These are phyloP conservation scores for Miichthys miiuy DNA, from an alignment of 2,797 vertebrate genomes.

Conservation along the genomic window DNA sequence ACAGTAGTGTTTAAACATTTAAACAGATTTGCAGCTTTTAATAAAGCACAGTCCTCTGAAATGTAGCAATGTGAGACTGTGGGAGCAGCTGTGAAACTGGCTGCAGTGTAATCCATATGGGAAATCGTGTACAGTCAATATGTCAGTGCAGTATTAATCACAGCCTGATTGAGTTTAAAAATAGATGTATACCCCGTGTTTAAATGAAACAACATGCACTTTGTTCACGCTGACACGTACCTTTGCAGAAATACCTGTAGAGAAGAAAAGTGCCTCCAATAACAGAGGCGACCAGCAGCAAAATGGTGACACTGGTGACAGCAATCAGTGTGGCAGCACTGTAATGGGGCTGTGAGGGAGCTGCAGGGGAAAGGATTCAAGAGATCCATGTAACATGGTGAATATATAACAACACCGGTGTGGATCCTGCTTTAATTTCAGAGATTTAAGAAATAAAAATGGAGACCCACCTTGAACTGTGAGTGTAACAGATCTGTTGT, in stretches of 20 bases:
- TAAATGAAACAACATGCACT: neutral
- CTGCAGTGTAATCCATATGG: too few species aligned
- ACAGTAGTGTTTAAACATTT: too few species aligned
- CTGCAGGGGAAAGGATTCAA: constrained; percentile 31
- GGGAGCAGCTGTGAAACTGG: too few species aligned
- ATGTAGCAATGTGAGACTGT: too few species aligned
- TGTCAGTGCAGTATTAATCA: neutral
- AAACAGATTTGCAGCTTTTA: too few species aligned
- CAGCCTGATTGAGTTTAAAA: neutral
- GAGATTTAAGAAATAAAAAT: neutral
- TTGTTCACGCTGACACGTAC: constrained; percentile 3
- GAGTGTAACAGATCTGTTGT: constrained; percentile 61
- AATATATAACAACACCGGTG: neutral
- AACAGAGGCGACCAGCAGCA: constrained; percentile 44
- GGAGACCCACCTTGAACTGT: constrained; percentile 60
- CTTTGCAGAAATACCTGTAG: constrained; percentile 49
- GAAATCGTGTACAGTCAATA: neutral
- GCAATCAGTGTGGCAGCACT: constrained; percentile 48
- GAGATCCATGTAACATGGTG: neutral
- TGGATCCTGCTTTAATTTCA: neutral
- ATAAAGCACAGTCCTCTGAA: too few species aligned
- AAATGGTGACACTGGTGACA: constrained; percentile 48
- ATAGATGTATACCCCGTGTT: neutral
- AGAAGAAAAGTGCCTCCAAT: constrained; percentile 46
- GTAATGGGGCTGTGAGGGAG: constrained; percentile 25